phyloP scores from a whole-genome alignment of 2,113 vertebrate genomes.

The Trogon melanurus region DNA sequence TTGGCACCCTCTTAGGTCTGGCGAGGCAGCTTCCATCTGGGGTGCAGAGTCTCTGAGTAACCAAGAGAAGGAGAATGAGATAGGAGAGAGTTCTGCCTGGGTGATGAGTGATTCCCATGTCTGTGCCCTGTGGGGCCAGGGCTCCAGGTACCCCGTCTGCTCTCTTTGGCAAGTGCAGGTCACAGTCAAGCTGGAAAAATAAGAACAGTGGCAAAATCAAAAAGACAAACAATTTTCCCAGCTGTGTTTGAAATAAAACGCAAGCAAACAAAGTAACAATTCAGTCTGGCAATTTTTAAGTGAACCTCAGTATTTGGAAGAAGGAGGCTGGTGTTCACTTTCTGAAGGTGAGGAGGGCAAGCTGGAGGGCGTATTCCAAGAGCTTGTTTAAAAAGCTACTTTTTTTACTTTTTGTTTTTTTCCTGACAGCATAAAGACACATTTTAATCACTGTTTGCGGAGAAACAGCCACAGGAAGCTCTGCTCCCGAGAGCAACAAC shows the following conservation, averaged over 20 bases:
- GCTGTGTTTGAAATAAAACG: neutral
- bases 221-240: neutral
- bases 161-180: neutral
- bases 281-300: neutral
- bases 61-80: neutral
- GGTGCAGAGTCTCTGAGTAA: neutral
- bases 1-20: neutral
- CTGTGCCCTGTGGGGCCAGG: neutral
- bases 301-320: neutral
- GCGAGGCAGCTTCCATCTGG: neutral
- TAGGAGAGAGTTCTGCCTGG: neutral
- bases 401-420: neutral
- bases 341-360: neutral
- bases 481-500: constrained; percentile 59
- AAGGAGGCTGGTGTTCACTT: neutral
- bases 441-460: constrained; percentile 65
- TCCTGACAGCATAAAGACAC: neutral
- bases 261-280: neutral
- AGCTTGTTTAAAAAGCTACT: constrained; percentile 41
- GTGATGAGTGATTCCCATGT: neutral
- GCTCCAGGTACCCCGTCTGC: neutral
- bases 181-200: neutral
- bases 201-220: neutral
- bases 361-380: neutral
- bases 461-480: constrained; percentile 53